Base-by-base conservation (phyloP, 2,113 vertebrate genomes). In the Numenius arquata region DNA sequence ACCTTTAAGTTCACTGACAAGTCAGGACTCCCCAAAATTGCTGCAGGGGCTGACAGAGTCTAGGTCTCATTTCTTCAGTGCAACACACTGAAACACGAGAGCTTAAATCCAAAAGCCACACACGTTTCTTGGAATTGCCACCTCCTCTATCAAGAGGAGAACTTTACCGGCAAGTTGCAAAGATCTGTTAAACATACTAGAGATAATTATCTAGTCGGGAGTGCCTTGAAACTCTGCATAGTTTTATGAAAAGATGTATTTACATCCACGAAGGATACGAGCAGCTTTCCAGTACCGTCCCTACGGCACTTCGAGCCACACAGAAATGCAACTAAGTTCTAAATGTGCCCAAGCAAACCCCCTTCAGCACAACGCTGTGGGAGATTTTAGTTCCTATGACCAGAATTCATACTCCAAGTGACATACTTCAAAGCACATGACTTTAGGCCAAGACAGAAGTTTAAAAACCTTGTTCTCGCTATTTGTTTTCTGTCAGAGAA, bases 111-210 rank as follows among this genome's bases (percentile, higher is more conserved):
- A 66, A 70, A 92, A 88, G 3, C 1, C 36, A 45, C 19, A 30
- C 0, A 0, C 4, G 0, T 12, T 47, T 56, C 55, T 62, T 12
- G 9, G 27, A 88, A 67, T 1, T n/a, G 2, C 19, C 67, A 47
- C n/a, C 38, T 59, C 47, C 32, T 14, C 32, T 43, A 36, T 26
- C 47, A 53, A 83, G 70, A 4, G 7, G 8, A 75, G 32, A 27
- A 45, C 41, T 85, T 83, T 11, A 59, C 34, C 26, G 12, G 9
- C 41, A 80, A 68, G 18, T 6, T 72, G 59, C 40, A 68, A 72
- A 73, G 58, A 78, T 22, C 38, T 41, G 16, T 52, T 80, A 89
- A 70, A 74, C 5, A 18, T 16, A 34, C 9, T 4, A 70, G 29
- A 70, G 29, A 73, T 22, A 61, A 72, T 68, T 40, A 89, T 13